Base-by-base conservation (phyloP, 2,888 invertebrate species). In the Caradrina kadenii region DNA sequence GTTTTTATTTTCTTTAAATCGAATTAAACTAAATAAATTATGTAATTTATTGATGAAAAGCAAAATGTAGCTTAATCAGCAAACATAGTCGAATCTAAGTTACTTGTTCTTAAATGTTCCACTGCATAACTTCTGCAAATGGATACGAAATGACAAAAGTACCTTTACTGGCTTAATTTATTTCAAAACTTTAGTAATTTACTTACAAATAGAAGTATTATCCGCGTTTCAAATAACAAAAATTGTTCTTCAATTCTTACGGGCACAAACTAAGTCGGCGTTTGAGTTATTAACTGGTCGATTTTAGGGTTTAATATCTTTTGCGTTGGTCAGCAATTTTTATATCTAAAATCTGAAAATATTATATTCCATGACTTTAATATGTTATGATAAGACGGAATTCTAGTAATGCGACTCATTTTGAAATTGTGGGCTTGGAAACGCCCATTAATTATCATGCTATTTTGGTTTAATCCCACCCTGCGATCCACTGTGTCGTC, bases 391-490 rank as follows among this genome's bases (percentile, higher is more conserved):
- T 81, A 81, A 87, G 83, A 86, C 84, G 89, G 89, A 90, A 91
- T 91, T 92, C 88, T 87, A 79, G 88, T 90, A 90, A 90, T 89
- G 90, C 86, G 89, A 85, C 84, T 89, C 88, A 86, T 91, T 91
- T 91, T 91, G 82, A 91, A 88, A 89, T 92, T 92, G 92, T 92
- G 93, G 90, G 89, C 88, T 91, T 90, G 87, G 81, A 89, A 89
- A 89, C 90, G 88, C 83, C 89, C 91, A 94, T 94, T 94, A 94
- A 94, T 94, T 94, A 93, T 87, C 56, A 82, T 73, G 92, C 92
- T 95, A 95, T 95, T 95, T 94, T 88, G 76, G 94, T 93, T 88
- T 93, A 94, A 95, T 95, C 94, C 93, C 84, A 91, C 91, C 91
- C 91, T 88, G 91, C 90, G 89, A 91, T 88, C 85, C 88, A 86